Percentiles rank a stretch among this genome's conserved stretches.
phyloP scores from a whole-genome alignment of 2,888 invertebrate genomes.

The Dioctria rufipes region DNA sequence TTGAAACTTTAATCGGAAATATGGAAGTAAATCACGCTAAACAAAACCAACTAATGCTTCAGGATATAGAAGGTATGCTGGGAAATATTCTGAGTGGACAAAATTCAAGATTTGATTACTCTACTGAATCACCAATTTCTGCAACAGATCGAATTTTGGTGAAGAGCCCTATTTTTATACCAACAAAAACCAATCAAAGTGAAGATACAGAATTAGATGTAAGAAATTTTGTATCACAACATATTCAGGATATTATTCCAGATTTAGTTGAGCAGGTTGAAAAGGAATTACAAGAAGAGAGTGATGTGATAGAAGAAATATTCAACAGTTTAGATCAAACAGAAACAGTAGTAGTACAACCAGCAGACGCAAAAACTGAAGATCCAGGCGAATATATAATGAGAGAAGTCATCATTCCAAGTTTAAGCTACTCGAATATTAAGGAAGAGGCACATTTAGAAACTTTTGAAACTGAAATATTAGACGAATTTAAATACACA shows the following conservation, averaged over 20 bases:
- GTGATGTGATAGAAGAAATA: constrained; percentile 42
- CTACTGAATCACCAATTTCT: constrained; percentile 57
- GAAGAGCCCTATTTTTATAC: constrained; percentile 68
- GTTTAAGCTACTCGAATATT: constrained; percentile 64
- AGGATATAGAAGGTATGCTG: constrained; percentile 68
- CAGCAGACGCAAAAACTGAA: constrained; percentile 26
- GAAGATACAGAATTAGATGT: constrained; percentile 65
- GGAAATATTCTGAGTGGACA: constrained; percentile 63
- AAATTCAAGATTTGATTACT: constrained; percentile 33
- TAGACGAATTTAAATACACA: constrained; percentile 64
- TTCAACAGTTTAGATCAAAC: neutral
- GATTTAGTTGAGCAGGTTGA: constrained; percentile 70
- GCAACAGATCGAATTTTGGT: constrained; percentile 66
- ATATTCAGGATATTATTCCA: constrained; percentile 71
- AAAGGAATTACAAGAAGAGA: constrained; percentile 66
- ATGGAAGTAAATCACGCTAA: constrained; percentile 71
- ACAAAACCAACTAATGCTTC: constrained; percentile 67
- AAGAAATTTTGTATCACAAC: constrained; percentile 70
- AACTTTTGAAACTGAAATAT: constrained; percentile 64
- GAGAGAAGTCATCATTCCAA: constrained; percentile 68
- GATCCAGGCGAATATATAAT: constrained; percentile 65
- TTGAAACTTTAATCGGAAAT: constrained; percentile 70
- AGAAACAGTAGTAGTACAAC: constrained; percentile 48
- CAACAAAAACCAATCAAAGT: constrained; percentile 56
- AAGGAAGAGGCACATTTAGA: constrained; percentile 64